A percentile compares a stretch with the other conserved stretches of the same genome.
phyloP scores from a whole-genome alignment of 2,113 vertebrate species.

The Myrmecobius fasciatus region DNA sequence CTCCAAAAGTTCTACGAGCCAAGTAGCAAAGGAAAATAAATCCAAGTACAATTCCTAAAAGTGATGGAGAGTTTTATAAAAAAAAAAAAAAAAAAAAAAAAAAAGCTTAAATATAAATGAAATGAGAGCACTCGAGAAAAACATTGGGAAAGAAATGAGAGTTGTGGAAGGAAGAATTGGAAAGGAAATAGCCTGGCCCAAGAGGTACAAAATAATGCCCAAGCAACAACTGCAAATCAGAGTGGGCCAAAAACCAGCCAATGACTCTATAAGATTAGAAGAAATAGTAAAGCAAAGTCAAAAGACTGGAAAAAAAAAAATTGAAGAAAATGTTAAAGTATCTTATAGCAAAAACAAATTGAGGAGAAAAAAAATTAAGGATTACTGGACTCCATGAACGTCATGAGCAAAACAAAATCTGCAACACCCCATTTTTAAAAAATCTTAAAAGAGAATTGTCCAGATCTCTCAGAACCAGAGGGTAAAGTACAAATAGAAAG shows the following conservation, averaged over 20 bases:
- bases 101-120: background rate
- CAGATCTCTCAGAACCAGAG: background rate
- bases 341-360: background rate
- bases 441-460: background rate
- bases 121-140: background rate
- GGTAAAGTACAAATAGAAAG: background rate
- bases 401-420: background rate
- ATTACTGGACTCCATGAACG: background rate
- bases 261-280: background rate
- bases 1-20: background rate
- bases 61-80: background rate
- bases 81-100: background rate
- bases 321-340: background rate
- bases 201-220: no score
- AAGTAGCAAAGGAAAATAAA: background rate
- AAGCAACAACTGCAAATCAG: background rate
- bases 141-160: background rate
- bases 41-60: background rate
- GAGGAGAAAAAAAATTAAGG: background rate
- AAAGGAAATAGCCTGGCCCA: background rate
- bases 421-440: background rate
- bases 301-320: background rate
- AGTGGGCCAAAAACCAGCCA: background rate
- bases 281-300: background rate
- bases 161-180: background rate